These are phyloP conservation scores for Lepus europaeus DNA, from an alignment of 2,113 vertebrate genomes.

Conservation along the genomic window DNA sequence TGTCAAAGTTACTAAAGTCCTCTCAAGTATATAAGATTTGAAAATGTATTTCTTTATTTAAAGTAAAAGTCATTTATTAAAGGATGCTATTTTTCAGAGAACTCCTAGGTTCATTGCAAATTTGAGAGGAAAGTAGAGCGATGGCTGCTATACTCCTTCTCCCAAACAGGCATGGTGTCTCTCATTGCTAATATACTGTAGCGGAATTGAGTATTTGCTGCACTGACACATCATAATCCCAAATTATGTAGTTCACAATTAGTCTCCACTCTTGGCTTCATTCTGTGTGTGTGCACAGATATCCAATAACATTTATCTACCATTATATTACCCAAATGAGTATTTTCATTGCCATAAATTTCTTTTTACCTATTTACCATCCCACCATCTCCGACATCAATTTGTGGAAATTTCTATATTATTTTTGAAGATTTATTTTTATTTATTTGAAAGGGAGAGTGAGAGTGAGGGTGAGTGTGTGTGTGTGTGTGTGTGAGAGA, in stretches of 20 bases:
- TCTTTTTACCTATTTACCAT: no score
- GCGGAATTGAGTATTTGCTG: not conserved
- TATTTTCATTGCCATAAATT: not conserved
- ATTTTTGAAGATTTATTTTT: constrained; percentile 9
- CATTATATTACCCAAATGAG: no score
- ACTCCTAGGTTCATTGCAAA: not conserved
- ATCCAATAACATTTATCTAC: not conserved
- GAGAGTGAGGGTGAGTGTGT: no score
- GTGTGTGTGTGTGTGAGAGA: no score
- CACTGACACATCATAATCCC: not conserved
- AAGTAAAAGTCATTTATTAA: not conserved
- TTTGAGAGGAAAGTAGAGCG: not conserved
- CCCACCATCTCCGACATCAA: not conserved
- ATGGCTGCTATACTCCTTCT: not conserved
- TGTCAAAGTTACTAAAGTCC: not conserved
- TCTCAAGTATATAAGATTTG: not conserved
- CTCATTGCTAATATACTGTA: not conserved
- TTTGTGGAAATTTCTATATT: no score
- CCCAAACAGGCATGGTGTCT: not conserved
- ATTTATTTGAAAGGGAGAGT: not conserved
- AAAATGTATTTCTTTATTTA: not conserved
- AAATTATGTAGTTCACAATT: not conserved
- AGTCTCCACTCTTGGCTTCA: not conserved
- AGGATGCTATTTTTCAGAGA: not conserved
- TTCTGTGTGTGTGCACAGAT: no score